These are phyloP conservation scores for Cataglyphis livida DNA, from an alignment of 2,888 invertebrate genomes.

Conservation along the genomic window DNA sequence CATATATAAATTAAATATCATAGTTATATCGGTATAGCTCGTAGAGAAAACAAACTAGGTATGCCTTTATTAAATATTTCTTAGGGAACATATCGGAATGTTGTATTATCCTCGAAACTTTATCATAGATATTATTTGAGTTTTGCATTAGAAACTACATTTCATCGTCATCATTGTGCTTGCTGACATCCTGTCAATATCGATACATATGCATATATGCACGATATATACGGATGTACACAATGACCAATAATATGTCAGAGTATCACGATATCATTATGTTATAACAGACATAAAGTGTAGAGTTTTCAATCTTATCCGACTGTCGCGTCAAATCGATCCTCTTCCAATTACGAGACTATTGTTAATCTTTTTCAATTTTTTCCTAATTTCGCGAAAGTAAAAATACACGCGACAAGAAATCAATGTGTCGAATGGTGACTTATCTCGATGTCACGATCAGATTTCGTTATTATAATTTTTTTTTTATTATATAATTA, in stretches of 20 bases:
- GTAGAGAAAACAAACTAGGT: conserved; percentile 38
- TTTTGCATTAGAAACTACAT: conserved; percentile 60
- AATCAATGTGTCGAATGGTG: background rate
- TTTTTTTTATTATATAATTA: background rate
- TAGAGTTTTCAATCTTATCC: conserved; percentile 64
- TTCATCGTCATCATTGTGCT: conserved; percentile 53
- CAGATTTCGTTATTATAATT: background rate
- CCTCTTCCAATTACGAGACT: conserved; percentile 23
- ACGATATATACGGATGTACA: conserved; percentile 17
- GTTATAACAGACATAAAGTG: conserved; percentile 67
- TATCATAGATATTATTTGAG: conserved; percentile 44
- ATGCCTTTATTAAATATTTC: conserved; percentile 70
- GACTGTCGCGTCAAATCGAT: conserved; percentile 29
- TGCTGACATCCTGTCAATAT: conserved; percentile 68
- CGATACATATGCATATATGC: conserved; percentile 56
- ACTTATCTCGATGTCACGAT: conserved; percentile 1
- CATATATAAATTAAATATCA: background rate
- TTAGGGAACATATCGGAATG: conserved; percentile 69
- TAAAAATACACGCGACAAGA: conserved; percentile 21
- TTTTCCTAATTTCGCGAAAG: conserved; percentile 4
- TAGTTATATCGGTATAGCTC: background rate
- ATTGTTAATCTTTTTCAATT: conserved; percentile 35
- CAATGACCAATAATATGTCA: conserved; percentile 17
- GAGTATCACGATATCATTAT: conserved; percentile 63
- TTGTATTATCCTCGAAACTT: conserved; percentile 56